Evolutionary conservation across 2,113 vertebrate genomes (phyloP).

Genomic region (Dendropsophus ebraccatus): DNA sequence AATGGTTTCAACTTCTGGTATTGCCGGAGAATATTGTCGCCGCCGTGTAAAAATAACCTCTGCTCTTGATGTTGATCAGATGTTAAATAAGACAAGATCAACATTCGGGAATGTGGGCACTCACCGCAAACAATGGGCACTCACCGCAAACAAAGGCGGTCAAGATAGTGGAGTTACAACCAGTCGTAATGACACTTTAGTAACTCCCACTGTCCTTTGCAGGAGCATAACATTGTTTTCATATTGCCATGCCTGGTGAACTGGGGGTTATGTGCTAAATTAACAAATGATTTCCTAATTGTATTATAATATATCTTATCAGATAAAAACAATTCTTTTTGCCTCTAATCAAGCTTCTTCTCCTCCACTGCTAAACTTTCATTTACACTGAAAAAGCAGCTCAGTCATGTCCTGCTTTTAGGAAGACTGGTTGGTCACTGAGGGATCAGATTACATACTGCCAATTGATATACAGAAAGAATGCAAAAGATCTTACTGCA

Average conservation of each 20-base stretch:
- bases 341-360: no score
- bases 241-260: neutral
- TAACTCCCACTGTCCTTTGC: conserved; percentile 22
- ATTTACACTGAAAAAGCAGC: no score
- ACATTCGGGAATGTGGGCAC: neutral
- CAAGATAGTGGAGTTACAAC: neutral
- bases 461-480: no score
- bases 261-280: neutral
- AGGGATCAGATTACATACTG: no score
- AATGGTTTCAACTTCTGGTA: conserved; percentile 11
- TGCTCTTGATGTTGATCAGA: conserved; percentile 4
- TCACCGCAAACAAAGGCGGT: neutral
- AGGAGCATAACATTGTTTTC: neutral
- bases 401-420: no score
- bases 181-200: neutral
- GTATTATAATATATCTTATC: no score
- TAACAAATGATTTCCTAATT: neutral
- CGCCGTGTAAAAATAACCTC: neutral
- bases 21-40: conserved; percentile 11
- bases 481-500: no score
- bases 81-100: conserved; percentile 37
- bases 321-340: no score
- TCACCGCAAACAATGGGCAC: neutral
- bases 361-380: no score
- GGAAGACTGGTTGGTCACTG: no score